Evolutionary conservation across 2,113 vertebrate genomes (phyloP), one percentile per base, ranked within the genome.

Genomic region (Phylloscopus trochiloides): DNA sequence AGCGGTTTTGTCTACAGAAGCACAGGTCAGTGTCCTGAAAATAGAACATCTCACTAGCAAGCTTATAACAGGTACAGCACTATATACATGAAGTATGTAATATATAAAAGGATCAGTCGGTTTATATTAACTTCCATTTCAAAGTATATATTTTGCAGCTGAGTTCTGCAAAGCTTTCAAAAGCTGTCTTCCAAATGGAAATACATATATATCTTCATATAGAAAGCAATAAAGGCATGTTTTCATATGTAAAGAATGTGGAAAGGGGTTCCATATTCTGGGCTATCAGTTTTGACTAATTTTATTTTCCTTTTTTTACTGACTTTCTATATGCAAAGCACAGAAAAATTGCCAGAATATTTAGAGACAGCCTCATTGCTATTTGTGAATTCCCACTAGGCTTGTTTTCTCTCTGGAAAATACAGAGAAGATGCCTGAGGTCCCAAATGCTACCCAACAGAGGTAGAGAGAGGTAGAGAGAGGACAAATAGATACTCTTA

Each of bases 401-500:
- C 9, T 43, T 48, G 9, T 40, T 4, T 11, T 67, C 11, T 52
- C 10, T 7, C 38, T 58, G 38, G 12, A 38, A 1, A 2, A n/a
- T 13, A 38, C 26, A 66, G n/a, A 78, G 66, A 75, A 58, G 28
- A 40, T 50, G 14, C 22, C 9, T 74, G 32, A 75, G 11, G 34
- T 76, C 54, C 61, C 0, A 2, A 68, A 24, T 29, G 15, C 16
- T 19, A 50, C 17, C 18, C 3, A 8, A 10, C 3, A 25, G 24
- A 34, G 34, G 34, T 34, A 34, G 34, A 34, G 34, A 34, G 34
- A 34, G 34, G 34, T 34, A 34, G 34, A 25, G 43, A 29, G 7
- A 7, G 17, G 13, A 18, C 6, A 65, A 21, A 26, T 0, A 0
- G 45, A 15, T 24, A 43, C 7, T 58, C 42, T 11, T 11, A 47